phyloP scores from a whole-genome alignment of 2,888 invertebrate species.

The Agrilus biguttatus region DNA sequence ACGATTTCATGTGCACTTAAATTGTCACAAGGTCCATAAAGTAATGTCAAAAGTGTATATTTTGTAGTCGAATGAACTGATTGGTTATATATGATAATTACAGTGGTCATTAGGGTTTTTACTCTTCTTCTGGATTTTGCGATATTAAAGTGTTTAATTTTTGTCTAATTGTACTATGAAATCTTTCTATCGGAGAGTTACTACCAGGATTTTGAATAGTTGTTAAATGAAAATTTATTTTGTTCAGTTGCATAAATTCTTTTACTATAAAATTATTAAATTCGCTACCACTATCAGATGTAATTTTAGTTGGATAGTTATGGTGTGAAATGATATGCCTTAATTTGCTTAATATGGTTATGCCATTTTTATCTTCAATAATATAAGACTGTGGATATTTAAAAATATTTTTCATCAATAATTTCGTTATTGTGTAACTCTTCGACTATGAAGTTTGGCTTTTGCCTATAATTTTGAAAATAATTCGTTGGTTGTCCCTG shows the following conservation, averaged over 20 bases:
- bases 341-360: too few species aligned
- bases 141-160: neutral
- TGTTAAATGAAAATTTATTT: conserved; percentile 3
- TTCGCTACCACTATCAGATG: conserved; percentile 7
- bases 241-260: conserved; percentile 2
- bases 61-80: neutral
- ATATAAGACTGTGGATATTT: too few species aligned
- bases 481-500: too few species aligned
- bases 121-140: neutral
- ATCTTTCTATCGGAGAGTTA: conserved; percentile 4
- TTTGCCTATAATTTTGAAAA: too few species aligned
- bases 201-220: neutral
- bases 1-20: conserved; percentile 1
- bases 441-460: too few species aligned
- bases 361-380: too few species aligned
- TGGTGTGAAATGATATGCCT: too few species aligned
- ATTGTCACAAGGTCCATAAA: conserved; percentile 1
- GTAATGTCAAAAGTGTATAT: neutral
- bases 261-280: conserved; percentile 5
- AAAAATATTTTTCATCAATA: too few species aligned
- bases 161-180: conserved; percentile 1
- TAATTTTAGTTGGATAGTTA: conserved; percentile 3
- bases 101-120: neutral
- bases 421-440: too few species aligned
- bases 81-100: neutral